phyloP scores from a whole-genome alignment of 2,797 vertebrate genomes.

The Catostomus latipinnis region DNA sequence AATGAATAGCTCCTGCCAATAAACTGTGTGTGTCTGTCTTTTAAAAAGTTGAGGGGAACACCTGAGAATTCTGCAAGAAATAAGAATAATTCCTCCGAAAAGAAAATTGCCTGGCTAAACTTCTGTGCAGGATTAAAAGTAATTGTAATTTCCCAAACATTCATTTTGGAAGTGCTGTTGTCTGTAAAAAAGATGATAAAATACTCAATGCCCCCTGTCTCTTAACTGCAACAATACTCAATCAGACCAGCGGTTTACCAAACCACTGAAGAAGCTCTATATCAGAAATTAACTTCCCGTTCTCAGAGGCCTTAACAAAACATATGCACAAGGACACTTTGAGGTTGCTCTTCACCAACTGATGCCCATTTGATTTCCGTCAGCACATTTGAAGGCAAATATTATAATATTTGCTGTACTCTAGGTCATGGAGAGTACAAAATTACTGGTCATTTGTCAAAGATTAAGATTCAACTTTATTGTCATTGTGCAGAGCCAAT shows the following conservation, averaged over 20 bases:
- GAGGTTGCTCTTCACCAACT: slow-evolving; percentile 32
- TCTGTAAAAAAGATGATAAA: slow-evolving; percentile 72
- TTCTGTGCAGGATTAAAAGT: slow-evolving; percentile 75
- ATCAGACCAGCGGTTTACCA: slow-evolving; percentile 56
- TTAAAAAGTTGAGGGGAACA: slow-evolving; percentile 71
- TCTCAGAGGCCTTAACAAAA: background rate
- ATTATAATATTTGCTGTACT: slow-evolving; percentile 6
- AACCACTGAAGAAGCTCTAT: slow-evolving; percentile 45
- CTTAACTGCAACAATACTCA: slow-evolving; percentile 67
- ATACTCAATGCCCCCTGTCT: slow-evolving; percentile 68
- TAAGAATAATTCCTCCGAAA: slow-evolving; percentile 65
- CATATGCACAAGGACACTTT: slow-evolving; percentile 33
- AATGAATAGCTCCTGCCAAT: slow-evolving; percentile 74
- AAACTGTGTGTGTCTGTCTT: slow-evolving; percentile 74
- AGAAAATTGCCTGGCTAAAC: slow-evolving; percentile 74
- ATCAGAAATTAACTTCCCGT: slow-evolving; percentile 45
- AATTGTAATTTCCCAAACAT: slow-evolving; percentile 77
- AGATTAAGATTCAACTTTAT: background rate
- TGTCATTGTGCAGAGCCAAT: too few relatives aligned
- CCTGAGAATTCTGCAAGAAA: slow-evolving; percentile 72
- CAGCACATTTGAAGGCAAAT: background rate
- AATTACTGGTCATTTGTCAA: slow-evolving; percentile 6
- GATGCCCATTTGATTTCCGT: background rate
- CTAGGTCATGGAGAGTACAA: background rate
- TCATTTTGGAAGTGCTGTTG: slow-evolving; percentile 56